Base-by-base conservation (phyloP, 2,113 vertebrate genomes). In the Toxotes chatareus region DNA sequence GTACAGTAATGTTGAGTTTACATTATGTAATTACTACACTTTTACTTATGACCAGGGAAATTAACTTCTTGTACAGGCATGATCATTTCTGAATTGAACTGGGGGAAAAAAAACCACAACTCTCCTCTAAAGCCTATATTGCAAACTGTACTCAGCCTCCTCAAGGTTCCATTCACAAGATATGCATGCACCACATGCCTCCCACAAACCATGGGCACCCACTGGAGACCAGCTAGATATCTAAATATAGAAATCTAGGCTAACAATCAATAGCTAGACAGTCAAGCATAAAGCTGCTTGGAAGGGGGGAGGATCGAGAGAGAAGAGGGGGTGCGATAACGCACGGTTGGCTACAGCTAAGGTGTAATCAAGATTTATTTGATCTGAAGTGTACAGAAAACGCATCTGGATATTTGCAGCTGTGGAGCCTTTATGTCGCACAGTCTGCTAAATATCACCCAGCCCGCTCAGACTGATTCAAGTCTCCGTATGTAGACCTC, bases 211-310 rank as follows among this genome's bases (percentile, higher is more conserved):
- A 61, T 80, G 66, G 71, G 69, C 72, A 65, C 73, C 83, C 88
- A 80, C 73, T 78, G 76, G 84, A 87, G 74, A 88, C 73, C 55
- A 87, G 70, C 82, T 74, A 69, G 3, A 86, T 46, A 62, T 82
- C 85, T 91, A 92, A 91, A 92, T 82, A 90, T 92, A 91, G 85
- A 89, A 86, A 88, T 87, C 79, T 87, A 70, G 83, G 71, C 70
- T 80, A 88, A 80, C 85, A 86, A 90, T 92, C 89, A 90, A 89
- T 88, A 87, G 84, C 77, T 63, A 85, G 73, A 88, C 76, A 82
- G 76, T 85, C 56, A 66, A 75, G 83, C 79, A 83, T 75, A 59
- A 76, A 80, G 82, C 68, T 51, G 76, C 64, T 46, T 49, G 10
- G 62, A 57, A 34, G 23, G 75, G 5, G 31, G 61, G 44, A 21